Base-by-base conservation (phyloP, 2,888 invertebrate species). In the Drosophila mimica region DNA sequence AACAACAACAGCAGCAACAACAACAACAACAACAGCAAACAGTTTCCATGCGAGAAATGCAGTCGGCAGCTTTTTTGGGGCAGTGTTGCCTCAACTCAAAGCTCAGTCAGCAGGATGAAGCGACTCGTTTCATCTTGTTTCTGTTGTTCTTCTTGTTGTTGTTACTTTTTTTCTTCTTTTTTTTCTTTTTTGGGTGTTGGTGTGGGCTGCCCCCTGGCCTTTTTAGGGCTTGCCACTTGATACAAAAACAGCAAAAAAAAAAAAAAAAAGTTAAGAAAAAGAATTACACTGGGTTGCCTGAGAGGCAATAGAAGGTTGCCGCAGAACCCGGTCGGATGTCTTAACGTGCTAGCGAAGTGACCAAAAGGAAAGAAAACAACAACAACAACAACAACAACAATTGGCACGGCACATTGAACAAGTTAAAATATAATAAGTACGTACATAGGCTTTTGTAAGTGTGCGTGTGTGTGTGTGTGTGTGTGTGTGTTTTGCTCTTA, bases 31-130 rank as follows among this genome's bases (percentile, higher is more conserved):
- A 17, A 17, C 40, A 9, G 33, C 36, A 40, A 51, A 52, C 38
- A 54, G 61, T 51, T 68, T 51, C 56, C 60, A 71, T 61, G 75
- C 58, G 74, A 61, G 74, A 54, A 76, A 76, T 79, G 79, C 76
- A 74, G 73, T 48, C 57, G 36, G 58, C 52, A 60, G 73, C 59
- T 54, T 48, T 51, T 71, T 59, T 34, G 30, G 59, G 31, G 28
- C 15, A 43, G 28, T 43, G n/a, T 54, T 51, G 53, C 48, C 67
- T 53, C 51, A 71, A 46, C 74, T 74, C 67, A 73, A 68, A 77
- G 85, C 81, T 66, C 86, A 83, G 88, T 85, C 81, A 86, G 83
- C 75, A 81, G 86, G 83, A 84, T 88, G 75, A 88, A 83, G 75
- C 72, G 75, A 75, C 67, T 88, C 85, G 74, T 79, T 83, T 87